phyloP scores from a whole-genome alignment of 2,113 vertebrate genomes.

The Siphamia tubifer region DNA sequence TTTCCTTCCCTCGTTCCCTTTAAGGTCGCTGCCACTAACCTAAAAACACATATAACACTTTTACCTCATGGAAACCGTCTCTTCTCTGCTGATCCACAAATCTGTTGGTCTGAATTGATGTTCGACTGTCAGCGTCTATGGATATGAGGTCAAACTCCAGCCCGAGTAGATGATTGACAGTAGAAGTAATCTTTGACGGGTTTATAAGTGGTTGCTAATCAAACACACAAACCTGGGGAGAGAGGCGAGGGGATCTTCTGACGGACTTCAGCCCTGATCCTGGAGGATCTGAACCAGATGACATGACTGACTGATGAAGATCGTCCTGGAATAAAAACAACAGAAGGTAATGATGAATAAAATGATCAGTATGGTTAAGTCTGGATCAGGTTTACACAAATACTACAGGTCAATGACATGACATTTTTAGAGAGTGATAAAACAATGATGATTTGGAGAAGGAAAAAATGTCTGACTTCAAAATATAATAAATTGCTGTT shows the following conservation, averaged over 20 bases:
- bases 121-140: too few relatives aligned
- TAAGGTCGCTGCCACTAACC: neutral
- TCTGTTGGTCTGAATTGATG: too few relatives aligned
- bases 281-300: conserved; percentile 32
- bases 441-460: too few relatives aligned
- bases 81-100: too few relatives aligned
- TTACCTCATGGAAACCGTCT: too few relatives aligned
- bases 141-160: conserved; percentile 1
- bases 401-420: too few relatives aligned
- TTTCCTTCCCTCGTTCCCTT: conserved; percentile 2
- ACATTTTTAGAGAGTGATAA: too few relatives aligned
- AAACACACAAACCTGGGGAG: conserved; percentile 44
- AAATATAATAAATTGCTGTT: too few relatives aligned
- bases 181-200: neutral
- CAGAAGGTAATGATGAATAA: too few relatives aligned
- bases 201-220: neutral
- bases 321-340: neutral
- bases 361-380: too few relatives aligned
- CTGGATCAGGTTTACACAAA: too few relatives aligned
- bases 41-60: neutral
- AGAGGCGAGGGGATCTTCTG: conserved; percentile 54
- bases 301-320: conserved; percentile 21
- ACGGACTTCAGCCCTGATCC: conserved; percentile 42
- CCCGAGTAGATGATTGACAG: neutral
- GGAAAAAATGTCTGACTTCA: too few relatives aligned